phyloP scores from a whole-genome alignment of 1,140 invertebrate genomes.

The Lordiphosa stackelbergi region DNA sequence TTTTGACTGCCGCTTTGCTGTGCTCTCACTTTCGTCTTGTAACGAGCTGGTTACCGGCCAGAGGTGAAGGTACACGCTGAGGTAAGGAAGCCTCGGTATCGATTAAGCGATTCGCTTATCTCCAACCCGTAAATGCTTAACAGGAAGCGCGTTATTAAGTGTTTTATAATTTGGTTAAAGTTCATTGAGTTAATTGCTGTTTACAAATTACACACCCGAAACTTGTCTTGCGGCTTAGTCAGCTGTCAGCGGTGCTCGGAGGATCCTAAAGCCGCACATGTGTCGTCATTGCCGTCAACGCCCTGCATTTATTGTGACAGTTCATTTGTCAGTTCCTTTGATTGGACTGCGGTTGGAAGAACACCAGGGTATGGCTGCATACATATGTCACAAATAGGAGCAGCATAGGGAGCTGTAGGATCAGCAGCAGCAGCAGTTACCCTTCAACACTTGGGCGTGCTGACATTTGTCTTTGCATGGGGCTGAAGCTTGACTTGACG shows the following conservation, averaged over 20 bases:
- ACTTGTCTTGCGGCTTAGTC: conserved; percentile 58
- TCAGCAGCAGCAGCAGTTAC: conserved; percentile 17
- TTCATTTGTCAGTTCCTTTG: conserved; percentile 68
- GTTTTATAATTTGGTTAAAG: conserved; percentile 38
- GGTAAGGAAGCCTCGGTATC: conserved; percentile 28
- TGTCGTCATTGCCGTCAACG: conserved; percentile 49
- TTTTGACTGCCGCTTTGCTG: conserved; percentile 56
- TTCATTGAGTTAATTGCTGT: conserved; percentile 29
- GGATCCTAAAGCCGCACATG: conserved; percentile 34
- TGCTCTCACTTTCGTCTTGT: conserved; percentile 46
- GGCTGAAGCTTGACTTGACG: conserved; percentile 10
- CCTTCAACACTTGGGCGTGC: conserved; percentile 20
- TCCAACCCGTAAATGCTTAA: conserved; percentile 24
- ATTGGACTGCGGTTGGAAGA: conserved; percentile 46
- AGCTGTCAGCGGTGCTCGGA: conserved; percentile 48
- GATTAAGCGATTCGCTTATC: conserved; percentile 54
- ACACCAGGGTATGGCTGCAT: conserved; percentile 1
- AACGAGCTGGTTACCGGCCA: conserved; percentile 31
- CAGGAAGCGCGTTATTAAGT: conserved; percentile 45
- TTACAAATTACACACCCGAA: conserved; percentile 36
- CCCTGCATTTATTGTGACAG: conserved; percentile 63
- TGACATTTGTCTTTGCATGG: conserved; percentile 22
- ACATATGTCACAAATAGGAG: conserved; percentile 26
- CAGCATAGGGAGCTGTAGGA: conserved; percentile 14
- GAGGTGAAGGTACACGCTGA: background rate